Percentiles rank a stretch among this genome's conserved stretches.
Conservation (phyloP, 2,113 vertebrate genomes). For the Hyaena hyaena region DNA sequence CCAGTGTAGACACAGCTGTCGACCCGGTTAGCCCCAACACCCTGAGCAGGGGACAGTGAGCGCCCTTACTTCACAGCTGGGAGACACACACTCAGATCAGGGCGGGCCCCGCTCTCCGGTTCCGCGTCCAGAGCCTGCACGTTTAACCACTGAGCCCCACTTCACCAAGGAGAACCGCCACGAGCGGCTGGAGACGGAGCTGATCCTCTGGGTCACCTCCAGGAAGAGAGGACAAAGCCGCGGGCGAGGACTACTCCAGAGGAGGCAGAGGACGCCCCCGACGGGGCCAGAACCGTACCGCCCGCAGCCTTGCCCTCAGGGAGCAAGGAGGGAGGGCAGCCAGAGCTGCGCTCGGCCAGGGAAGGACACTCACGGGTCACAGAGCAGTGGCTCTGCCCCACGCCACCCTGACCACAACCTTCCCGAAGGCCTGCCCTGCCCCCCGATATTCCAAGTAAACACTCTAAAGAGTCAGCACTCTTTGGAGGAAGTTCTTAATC, state of each 20-base stretch:
- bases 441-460: neutral
- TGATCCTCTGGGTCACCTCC: neutral
- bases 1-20: rapidly evolving
- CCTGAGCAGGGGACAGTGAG: neutral
- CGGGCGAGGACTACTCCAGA: neutral
- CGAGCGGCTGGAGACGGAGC: neutral
- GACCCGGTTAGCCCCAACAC: neutral
- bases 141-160: neutral
- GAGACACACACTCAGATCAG: neutral
- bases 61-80: neutral
- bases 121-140: neutral
- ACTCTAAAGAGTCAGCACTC: neutral
- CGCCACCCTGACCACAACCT: neutral
- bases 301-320: neutral
- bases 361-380: neutral
- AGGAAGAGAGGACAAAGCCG: neutral
- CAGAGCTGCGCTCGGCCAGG: neutral
- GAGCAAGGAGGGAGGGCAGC: neutral
- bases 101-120: neutral
- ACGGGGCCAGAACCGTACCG: too few species aligned
- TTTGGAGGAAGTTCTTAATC: neutral
- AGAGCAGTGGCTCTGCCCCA: neutral
- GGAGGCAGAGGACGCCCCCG: neutral
- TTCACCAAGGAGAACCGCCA: neutral
- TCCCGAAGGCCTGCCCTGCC: too few species aligned